Conservation (phyloP, 2,113 vertebrate genomes). For the Todiramphus chloris region DNA sequence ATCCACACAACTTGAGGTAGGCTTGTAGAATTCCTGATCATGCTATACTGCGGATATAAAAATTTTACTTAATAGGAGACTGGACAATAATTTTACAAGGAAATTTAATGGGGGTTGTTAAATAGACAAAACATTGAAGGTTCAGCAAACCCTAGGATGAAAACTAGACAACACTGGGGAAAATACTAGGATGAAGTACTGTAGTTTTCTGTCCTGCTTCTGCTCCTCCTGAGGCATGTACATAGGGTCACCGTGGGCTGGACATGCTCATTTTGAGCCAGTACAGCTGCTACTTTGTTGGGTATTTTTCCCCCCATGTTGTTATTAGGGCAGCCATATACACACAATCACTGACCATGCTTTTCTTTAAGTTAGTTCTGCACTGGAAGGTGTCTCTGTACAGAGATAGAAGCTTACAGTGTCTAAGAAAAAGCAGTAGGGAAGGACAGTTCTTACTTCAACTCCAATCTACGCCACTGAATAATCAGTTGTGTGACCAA, state of each 20-base stretch:
- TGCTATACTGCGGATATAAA: not conserved
- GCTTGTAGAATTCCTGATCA: not conserved
- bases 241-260: accelerated
- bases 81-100: not conserved
- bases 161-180: not conserved
- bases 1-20: not conserved
- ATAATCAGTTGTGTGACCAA: conserved; percentile 89
- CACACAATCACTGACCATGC: not conserved
- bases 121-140: not conserved
- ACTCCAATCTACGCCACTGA: conserved; percentile 92
- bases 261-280: not conserved
- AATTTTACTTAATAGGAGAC: not conserved
- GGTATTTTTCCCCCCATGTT: accelerated
- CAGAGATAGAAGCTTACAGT: not conserved
- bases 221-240: not conserved
- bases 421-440: not conserved
- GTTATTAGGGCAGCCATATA: not conserved
- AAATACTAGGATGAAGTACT: not conserved
- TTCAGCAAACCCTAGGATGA: not conserved
- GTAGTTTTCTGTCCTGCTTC: not conserved
- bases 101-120: not conserved
- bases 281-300: not conserved
- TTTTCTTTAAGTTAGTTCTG: not conserved
- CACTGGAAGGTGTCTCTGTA: accelerated
- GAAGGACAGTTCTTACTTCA: conserved; percentile 79